Conservation (phyloP, 2,888 invertebrate genomes). For the Thymelicus lineola region DNA sequence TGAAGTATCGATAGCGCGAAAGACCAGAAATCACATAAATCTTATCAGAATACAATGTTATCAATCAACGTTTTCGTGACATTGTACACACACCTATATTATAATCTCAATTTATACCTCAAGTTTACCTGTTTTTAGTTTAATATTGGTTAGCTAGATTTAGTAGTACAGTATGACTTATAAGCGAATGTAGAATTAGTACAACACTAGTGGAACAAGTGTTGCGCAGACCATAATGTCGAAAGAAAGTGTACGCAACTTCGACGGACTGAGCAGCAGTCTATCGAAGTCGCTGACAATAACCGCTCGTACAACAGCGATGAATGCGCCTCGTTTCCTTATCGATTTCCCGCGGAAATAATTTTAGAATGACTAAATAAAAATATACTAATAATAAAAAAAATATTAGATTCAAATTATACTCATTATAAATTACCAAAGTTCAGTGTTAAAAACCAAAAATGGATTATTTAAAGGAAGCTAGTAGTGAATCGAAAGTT, state of each 20-base stretch:
- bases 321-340: constrained; percentile 6
- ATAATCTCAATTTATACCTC: too few species aligned
- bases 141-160: neutral
- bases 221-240: constrained; percentile 75
- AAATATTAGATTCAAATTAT: constrained; percentile 20
- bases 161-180: neutral
- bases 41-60: constrained; percentile 24
- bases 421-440: constrained; percentile 24
- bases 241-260: constrained; percentile 82
- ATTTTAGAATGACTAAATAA: constrained; percentile 3
- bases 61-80: neutral
- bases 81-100: neutral
- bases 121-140: neutral
- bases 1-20: neutral
- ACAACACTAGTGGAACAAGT: constrained; percentile 51
- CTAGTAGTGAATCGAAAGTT: constrained; percentile 56
- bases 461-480: constrained; percentile 70
- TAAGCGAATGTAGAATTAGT: constrained; percentile 26
- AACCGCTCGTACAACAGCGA: constrained; percentile 19
- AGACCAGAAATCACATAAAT: neutral
- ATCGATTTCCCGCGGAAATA: constrained; percentile 20
- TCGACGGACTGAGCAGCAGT: constrained; percentile 45
- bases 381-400: neutral
- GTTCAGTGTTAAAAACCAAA: constrained; percentile 40
- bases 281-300: constrained; percentile 29